Conservation (phyloP, 2,888 invertebrate genomes). For the Blera fallax region DNA sequence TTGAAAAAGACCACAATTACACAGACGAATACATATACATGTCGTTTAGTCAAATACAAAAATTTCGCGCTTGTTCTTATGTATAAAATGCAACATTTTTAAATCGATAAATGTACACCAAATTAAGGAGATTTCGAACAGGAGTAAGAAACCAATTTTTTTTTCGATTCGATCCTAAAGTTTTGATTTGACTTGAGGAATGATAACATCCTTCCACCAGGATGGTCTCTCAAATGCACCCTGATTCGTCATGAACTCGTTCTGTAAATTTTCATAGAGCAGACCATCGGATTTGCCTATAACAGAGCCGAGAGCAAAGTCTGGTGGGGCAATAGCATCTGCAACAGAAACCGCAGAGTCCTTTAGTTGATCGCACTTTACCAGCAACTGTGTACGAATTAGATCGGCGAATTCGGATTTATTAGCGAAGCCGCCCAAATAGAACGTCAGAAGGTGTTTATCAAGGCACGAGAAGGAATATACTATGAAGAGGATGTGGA, state of each 20-base stretch:
- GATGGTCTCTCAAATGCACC: slow-evolving; percentile 87
- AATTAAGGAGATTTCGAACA: background rate
- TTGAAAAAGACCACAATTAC: slow-evolving; percentile 15
- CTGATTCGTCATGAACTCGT: slow-evolving; percentile 86
- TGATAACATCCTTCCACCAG: slow-evolving; percentile 88
- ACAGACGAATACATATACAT: background rate
- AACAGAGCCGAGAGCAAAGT: slow-evolving; percentile 93
- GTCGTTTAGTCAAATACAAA: background rate
- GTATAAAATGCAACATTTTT: slow-evolving; percentile 3
- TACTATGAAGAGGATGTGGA: slow-evolving; percentile 83
- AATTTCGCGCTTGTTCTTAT: background rate
- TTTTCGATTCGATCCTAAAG: slow-evolving; percentile 74
- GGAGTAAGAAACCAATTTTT: background rate
- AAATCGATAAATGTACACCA: background rate
- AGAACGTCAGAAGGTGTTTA: slow-evolving; percentile 87
- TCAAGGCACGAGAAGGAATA: slow-evolving; percentile 86
- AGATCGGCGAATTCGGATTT: slow-evolving; percentile 84
- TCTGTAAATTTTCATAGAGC: slow-evolving; percentile 87
- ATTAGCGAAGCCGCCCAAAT: slow-evolving; percentile 84
- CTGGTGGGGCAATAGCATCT: slow-evolving; percentile 94
- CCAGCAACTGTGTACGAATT: slow-evolving; percentile 86
- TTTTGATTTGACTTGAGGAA: slow-evolving; percentile 78
- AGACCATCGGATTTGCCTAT: slow-evolving; percentile 91
- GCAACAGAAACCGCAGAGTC: slow-evolving; percentile 89
- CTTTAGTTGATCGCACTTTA: slow-evolving; percentile 87